A percentile compares a stretch with the other conserved stretches of the same genome.
Evolutionary conservation across 2,888 invertebrate species (phyloP).

Genomic region (Disparrhopalites patrizii): DNA sequence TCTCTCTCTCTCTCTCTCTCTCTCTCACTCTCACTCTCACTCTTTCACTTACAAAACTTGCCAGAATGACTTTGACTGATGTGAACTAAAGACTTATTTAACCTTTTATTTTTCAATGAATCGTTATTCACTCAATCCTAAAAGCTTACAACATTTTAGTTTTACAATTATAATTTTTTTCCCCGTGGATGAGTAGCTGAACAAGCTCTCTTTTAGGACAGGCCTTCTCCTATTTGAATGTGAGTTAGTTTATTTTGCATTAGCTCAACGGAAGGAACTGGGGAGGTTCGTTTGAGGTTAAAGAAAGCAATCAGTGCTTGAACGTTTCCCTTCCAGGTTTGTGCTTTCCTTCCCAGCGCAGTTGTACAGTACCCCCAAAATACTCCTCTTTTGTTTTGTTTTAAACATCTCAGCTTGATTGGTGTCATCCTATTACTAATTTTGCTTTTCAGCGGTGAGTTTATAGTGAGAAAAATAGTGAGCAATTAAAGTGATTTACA

Average conservation of each 20-base stretch:
- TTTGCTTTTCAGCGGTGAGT: neutral
- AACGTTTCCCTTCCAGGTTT: too few species aligned
- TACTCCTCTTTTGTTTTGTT: too few species aligned
- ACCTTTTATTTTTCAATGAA: conserved; percentile 16
- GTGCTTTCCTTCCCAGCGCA: too few species aligned
- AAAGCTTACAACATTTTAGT: neutral
- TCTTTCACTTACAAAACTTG: too few species aligned
- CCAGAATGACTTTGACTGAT: conserved; percentile 11
- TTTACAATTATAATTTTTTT: conserved; percentile 3
- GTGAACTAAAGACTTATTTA: conserved; percentile 18
- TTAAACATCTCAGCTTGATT: neutral
- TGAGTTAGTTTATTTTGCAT: conserved; percentile 20
- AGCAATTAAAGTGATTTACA: neutral
- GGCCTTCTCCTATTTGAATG: conserved; percentile 23
- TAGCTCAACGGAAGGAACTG: conserved; percentile 13
- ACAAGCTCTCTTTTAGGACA: conserved; percentile 1
- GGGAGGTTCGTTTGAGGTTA: too few species aligned
- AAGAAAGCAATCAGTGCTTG: too few species aligned
- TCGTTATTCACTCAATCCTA: conserved; percentile 8
- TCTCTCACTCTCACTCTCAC: too few species aligned
- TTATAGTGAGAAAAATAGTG: neutral
- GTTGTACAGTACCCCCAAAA: too few species aligned
- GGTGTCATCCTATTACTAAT: neutral
- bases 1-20: too few species aligned
- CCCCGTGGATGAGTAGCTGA: too few species aligned